phyloP scores from a whole-genome alignment of 1,140 invertebrate species.

The Rhyzopertha dominica region DNA sequence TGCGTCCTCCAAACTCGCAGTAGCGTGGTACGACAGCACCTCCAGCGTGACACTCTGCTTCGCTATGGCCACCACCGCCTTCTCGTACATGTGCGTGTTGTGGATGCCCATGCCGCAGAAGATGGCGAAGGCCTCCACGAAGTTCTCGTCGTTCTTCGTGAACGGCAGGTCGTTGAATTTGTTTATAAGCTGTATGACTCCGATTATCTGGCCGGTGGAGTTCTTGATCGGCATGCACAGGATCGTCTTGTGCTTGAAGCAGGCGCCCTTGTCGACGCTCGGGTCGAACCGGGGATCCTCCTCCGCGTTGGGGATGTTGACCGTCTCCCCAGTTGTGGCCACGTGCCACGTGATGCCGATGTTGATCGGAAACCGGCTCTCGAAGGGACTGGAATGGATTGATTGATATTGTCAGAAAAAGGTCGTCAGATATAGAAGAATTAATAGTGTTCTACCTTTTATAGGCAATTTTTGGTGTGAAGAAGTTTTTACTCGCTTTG shows the following conservation, averaged over 20 bases:
- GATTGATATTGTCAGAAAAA: no score
- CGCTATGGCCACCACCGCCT: conserved; percentile 85
- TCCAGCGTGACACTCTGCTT: conserved; percentile 94
- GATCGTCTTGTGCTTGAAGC: conserved; percentile 78
- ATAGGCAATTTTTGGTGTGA: no score
- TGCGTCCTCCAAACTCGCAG: conserved; percentile 84
- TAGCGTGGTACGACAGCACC: conserved; percentile 93
- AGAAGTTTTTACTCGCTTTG: no score
- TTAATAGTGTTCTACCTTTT: no score
- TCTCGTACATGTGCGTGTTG: conserved; percentile 96
- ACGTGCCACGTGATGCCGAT: conserved; percentile 94
- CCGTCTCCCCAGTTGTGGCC: conserved; percentile 91
- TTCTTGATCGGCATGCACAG: conserved; percentile 93
- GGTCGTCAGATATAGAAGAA: no score
- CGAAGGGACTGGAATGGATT: conserved; percentile 65
- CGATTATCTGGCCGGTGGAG: conserved; percentile 82
- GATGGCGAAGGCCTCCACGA: conserved; percentile 93
- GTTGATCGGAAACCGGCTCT: conserved; percentile 93
- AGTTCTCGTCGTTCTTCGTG: conserved; percentile 89
- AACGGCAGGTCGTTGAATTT: conserved; percentile 86
- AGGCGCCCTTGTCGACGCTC: conserved; percentile 69
- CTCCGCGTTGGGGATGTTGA: conserved; percentile 87
- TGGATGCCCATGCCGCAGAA: conserved; percentile 98
- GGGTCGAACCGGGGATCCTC: conserved; percentile 88
- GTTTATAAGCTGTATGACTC: conserved; percentile 89